Evolutionary conservation across 2,797 vertebrate genomes (phyloP), one percentile per base, ranked within the genome.

Genomic region (Melanotaenia nigrans): DNA sequence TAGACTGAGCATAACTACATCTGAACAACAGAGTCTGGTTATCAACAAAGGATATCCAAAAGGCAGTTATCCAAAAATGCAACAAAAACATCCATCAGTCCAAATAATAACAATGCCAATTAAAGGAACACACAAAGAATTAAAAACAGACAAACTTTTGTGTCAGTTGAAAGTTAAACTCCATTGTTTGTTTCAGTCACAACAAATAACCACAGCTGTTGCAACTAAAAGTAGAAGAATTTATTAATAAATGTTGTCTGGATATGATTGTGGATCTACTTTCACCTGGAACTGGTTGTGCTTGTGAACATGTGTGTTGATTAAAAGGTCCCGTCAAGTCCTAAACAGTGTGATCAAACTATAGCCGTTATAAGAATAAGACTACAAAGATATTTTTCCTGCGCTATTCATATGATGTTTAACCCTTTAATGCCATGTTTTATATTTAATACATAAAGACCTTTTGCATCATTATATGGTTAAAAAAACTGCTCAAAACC

Each of bases 161-260:
- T 82, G 79, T 79, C 47, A 87, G n/a, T n/a, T 85, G 72, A 60
- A 45, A 77, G 51, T 71, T 55, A 81, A 82, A 87, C 73, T 20
- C 2, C 54, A 64, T 80, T 75, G 80, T 82, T 76, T 84, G 10
- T 83, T 63, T 36, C 45, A 76, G 58, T 83, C 72, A 77, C 61
- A 56, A 55, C 60, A 75, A 85, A 73, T 28, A 58, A 77, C 38
- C 47, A 25, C 78, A 89, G 82, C 82, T 92, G 85, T 75, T 72
- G 11, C 35, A n/a, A 40, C 63, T 8, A 71, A 28, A 72, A 72
- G 60, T 71, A 51, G 40, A 69, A 73, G 47, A 67, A 53, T 33
- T 67, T 35, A 20, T 73, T 42, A 28, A 54, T 61, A 24, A 45
- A 33, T 54, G 61, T 40, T 67, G 71, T 73, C 81, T 89, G 86